Evolutionary conservation across 92 coral and sea anemone species (phyloP), one percentile per base, ranked within the genome.

Genomic region (Parazoanthus atlanticus): DNA sequence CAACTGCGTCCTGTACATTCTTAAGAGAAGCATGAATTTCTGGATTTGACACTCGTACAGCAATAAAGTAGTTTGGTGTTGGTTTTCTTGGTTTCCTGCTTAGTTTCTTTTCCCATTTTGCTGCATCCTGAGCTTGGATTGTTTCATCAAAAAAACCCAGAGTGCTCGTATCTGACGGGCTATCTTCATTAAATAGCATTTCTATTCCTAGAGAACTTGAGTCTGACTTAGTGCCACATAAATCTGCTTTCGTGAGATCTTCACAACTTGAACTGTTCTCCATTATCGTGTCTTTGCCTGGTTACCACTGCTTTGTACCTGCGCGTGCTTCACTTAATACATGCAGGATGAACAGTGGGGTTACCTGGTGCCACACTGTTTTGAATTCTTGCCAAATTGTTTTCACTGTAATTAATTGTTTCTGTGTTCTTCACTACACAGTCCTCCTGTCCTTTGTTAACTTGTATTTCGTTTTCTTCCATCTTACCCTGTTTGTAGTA

Each of bases 31-130:
- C 52, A 46, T 95, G 99, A 78, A 97, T 95, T 34, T 89, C 83
- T 26, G 98, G 92, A 86, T 93, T 93, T 69, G 95, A 92, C 19
- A 97, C 95, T 85, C 98, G 95, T 9, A 95, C 80, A 70, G 99
- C 98, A 73, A 97, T 86, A 85, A 97, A 97, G 67, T 94, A 89
- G 86, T 97, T 97, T 84, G 99, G 99, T 26, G 78, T 88, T 56
- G 85, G 84, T 84, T 80, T 91, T 74, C 83, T 89, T 3, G 92
- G 89, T 64, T 80, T 88, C 47, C 66, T 0, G 3, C 78, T 66
- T 71, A 21, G 70, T 30, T 89, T n/a, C 15, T 3, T 72, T 74
- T 78, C 29, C 79, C 72, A 80, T 86, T 71, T 83, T 78, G 34
- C 76, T 34, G 88, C 71, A 65, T 88, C 91, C 49, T 79, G 69